Conservation (phyloP, 2,113 vertebrate species). For the Saimiri boliviensis region DNA sequence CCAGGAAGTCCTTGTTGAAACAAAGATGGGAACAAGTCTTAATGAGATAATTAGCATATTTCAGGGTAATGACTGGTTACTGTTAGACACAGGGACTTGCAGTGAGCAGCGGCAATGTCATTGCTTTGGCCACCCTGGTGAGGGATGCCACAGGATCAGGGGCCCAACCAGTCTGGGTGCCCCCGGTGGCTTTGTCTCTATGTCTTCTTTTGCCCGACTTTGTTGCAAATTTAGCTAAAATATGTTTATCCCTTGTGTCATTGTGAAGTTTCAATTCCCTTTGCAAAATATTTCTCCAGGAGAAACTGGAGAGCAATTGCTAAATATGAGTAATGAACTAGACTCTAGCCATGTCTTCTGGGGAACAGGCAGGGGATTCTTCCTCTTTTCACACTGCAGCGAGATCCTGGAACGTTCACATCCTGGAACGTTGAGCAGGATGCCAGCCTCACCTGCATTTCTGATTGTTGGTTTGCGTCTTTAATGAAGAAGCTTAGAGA, state of each 20-base stretch:
- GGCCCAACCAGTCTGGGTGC: background rate
- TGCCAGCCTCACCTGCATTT: background rate
- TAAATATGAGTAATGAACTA: background rate
- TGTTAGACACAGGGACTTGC: background rate
- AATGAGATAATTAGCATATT: background rate
- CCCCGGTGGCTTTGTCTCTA: background rate
- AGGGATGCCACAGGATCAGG: background rate
- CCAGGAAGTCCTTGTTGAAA: background rate
- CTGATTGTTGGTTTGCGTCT: background rate
- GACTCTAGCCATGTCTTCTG: background rate
- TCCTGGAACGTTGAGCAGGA: too few relatives aligned
- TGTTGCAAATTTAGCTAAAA: background rate
- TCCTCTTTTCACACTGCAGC: fast-evolving
- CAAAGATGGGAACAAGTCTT: background rate
- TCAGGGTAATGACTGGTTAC: background rate
- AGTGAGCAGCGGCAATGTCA: background rate
- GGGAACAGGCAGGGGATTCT: background rate
- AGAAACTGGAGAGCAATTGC: background rate
- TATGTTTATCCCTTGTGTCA: background rate
- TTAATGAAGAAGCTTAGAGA: background rate
- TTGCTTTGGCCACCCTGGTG: background rate
- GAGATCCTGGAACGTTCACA: background rate
- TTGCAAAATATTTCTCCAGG: background rate
- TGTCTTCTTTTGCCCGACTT: background rate
- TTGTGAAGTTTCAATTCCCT: background rate